phyloP scores from a whole-genome alignment of 1,140 invertebrate genomes.

The Hycleus cichorii region DNA sequence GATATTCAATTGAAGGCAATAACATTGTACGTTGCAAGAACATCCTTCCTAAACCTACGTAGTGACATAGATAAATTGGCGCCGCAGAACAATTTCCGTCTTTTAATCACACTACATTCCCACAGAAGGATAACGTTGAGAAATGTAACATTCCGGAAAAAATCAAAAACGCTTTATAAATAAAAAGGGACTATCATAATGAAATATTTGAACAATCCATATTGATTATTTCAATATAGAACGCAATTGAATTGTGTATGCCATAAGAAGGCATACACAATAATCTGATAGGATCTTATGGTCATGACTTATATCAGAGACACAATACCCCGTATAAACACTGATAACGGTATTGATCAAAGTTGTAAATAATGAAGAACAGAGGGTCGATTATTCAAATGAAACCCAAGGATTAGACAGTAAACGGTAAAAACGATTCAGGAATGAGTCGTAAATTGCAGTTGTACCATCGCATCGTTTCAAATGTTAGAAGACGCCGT shows the following conservation, averaged over 20 bases:
- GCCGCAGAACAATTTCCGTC: slow-evolving; percentile 36
- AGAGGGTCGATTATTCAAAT: slow-evolving; percentile 35
- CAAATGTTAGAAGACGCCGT: slow-evolving; percentile 13
- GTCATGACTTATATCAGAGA: slow-evolving; percentile 31
- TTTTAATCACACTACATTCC: slow-evolving; percentile 37
- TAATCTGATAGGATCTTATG: slow-evolving; percentile 28
- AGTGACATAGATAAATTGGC: slow-evolving; percentile 36
- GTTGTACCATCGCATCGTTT: slow-evolving; percentile 7
- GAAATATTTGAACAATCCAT: neutral
- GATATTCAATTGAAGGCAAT: slow-evolving; percentile 18
- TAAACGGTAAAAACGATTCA: slow-evolving; percentile 31
- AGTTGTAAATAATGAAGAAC: slow-evolving; percentile 34
- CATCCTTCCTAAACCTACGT: slow-evolving; percentile 18
- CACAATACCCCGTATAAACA: slow-evolving; percentile 26
- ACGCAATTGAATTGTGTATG: slow-evolving; percentile 5
- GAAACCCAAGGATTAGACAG: slow-evolving; percentile 26
- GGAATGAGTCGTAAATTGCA: slow-evolving; percentile 29
- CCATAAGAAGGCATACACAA: slow-evolving; percentile 23
- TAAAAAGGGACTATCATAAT: slow-evolving; percentile 3
- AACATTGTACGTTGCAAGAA: slow-evolving; percentile 8
- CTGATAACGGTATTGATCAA: slow-evolving; percentile 34
- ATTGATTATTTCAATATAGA: slow-evolving; percentile 9
- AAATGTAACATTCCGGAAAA: slow-evolving; percentile 25
- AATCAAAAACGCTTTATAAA: slow-evolving; percentile 13
- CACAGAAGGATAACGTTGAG: slow-evolving; percentile 21